phyloP scores from a whole-genome alignment of 1,140 invertebrate species.

The Bemisia tabaci region DNA sequence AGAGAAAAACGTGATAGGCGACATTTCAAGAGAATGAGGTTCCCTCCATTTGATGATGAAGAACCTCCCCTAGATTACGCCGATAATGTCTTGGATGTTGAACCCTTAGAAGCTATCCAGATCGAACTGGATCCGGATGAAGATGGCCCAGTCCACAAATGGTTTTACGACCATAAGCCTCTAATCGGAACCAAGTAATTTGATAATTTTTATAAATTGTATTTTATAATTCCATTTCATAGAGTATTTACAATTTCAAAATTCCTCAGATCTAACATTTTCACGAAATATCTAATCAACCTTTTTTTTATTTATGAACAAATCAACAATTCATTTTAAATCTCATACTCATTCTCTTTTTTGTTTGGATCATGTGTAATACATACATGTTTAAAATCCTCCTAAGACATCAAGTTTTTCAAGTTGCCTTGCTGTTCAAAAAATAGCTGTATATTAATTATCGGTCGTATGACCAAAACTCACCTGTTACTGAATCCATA shows the following conservation, averaged over 20 bases:
- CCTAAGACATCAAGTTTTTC: too few species aligned
- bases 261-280: neutral
- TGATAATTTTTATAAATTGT: neutral
- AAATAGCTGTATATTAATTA: too few species aligned
- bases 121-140: constrained; percentile 96
- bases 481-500: too few species aligned
- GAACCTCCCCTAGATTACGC: constrained; percentile 99
- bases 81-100: constrained; percentile 97
- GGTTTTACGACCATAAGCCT: constrained; percentile 99
- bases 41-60: constrained; percentile 99
- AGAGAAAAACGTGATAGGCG: constrained; percentile 95
- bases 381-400: too few species aligned
- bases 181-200: constrained; percentile 69
- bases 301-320: neutral
- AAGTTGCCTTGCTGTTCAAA: too few species aligned
- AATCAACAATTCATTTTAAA: neutral
- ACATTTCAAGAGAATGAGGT: constrained; percentile 98
- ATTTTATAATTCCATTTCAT: neutral
- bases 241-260: neutral
- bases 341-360: neutral
- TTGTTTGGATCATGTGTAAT: neutral
- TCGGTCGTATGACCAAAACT: too few species aligned
- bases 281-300: too few species aligned
- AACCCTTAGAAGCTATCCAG: constrained; percentile 97
- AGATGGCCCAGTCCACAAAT: constrained; percentile 76